These are phyloP conservation scores for Amyelois transitella DNA, from an alignment of 1,140 invertebrate genomes.

Conservation along the genomic window DNA sequence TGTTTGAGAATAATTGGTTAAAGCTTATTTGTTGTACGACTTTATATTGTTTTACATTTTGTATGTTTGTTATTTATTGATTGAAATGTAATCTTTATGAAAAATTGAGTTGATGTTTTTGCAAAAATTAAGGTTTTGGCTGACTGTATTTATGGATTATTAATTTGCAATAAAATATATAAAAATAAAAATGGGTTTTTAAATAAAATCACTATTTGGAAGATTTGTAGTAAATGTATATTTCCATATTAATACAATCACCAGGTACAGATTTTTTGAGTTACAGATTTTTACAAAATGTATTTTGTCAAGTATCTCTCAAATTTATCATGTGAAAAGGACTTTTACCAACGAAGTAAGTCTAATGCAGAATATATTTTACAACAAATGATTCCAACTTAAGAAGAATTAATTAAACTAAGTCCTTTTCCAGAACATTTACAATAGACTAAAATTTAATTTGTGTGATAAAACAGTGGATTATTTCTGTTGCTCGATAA, in stretches of 20 bases:
- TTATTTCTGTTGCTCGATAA: constrained; percentile 9
- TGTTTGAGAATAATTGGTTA: constrained; percentile 23
- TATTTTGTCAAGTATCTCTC: constrained; percentile 51
- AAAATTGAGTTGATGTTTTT: neutral
- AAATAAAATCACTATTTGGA: constrained; percentile 50
- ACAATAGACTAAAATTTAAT: constrained; percentile 41
- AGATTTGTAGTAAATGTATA: constrained; percentile 73
- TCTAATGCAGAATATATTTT: constrained; percentile 19
- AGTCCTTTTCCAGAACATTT: constrained; percentile 36
- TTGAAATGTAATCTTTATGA: constrained; percentile 16
- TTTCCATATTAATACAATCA: constrained; percentile 69
- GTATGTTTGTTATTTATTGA: constrained; percentile 17
- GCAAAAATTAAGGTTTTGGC: too few species aligned
- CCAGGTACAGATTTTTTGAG: constrained; percentile 68
- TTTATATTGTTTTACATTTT: constrained; percentile 15
- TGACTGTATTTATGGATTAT: constrained; percentile 2
- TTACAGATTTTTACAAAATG: constrained; percentile 62
- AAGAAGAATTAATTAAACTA: constrained; percentile 32
- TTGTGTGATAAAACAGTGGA: constrained; percentile 38
- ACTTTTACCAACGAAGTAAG: constrained; percentile 16
- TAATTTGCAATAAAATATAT: constrained; percentile 63
- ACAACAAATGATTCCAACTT: constrained; percentile 36
- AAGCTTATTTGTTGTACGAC: constrained; percentile 5
- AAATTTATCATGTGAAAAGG: constrained; percentile 38
- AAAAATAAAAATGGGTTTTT: constrained; percentile 23